Base-by-base conservation (phyloP, 2,113 vertebrate species). In the Benitochromis conjunctus region DNA sequence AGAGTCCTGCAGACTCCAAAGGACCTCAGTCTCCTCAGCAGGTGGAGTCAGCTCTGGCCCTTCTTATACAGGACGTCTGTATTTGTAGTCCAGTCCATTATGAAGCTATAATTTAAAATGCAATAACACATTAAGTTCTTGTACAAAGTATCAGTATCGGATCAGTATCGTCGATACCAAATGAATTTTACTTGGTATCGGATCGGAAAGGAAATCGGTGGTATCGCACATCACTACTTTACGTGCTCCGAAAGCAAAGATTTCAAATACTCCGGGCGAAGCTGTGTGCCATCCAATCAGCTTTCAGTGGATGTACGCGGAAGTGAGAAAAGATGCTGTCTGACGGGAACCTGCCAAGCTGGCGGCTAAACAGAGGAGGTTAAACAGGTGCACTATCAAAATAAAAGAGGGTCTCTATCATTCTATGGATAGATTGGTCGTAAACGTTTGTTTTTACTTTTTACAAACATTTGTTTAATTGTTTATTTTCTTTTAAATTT, bases 271-370 rank as follows among this genome's bases (percentile, higher is more conserved):
- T 29, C 7, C 9, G 12, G 16, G 14, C 14, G 43, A 48, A 51
- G 16, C 29, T 71, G 24, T 11, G 6, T 48, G 5, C n/a, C 0
- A 76, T 46, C 90, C 89, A 88, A 92, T 87, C 87, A 89, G 71
- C 56, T 24, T 21, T 46, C 41, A 85, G 90, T 3, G 41, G 83
- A 93, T 92, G 94, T 85, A 84, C 81, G 85, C 94, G 95, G 95
- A 96, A 96, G 88, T 86, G 62, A 79, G 19, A 51, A 5, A 16
- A 6, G 51, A 57, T 11, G 66, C 83, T 26, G 36, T 55, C 14
- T 64, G 12, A 74, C 82, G 64, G 69, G 85, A 90, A 87, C 60
- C 38, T 46, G 18, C 5, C 12, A 79, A 86, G 3, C 1, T 13
- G 0, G 69, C 60, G 3, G 7, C 9, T 11, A 7, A 19, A 48